A percentile compares a stretch with the other conserved stretches of the same genome.
Conservation (phyloP, 1,140 invertebrate species). For the Bombus vancouverensis region DNA sequence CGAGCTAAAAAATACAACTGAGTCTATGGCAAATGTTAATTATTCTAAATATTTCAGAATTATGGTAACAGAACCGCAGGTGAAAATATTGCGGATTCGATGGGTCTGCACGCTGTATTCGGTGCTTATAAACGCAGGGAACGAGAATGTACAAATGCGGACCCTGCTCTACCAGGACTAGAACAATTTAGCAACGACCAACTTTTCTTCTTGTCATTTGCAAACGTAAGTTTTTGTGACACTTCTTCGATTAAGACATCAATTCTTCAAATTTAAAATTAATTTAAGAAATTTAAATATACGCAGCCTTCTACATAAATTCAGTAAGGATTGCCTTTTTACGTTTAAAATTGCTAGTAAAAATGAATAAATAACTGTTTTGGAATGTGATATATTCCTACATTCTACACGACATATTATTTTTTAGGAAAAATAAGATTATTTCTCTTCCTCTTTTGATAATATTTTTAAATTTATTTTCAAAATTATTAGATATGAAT, state of each 20-base stretch:
- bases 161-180: conserved; percentile 41
- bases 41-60: conserved; percentile 36
- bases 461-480: too few species aligned
- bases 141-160: conserved; percentile 29
- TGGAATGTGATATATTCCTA: too few species aligned
- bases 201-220: conserved; percentile 55
- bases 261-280: background rate
- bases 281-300: background rate
- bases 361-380: too few species aligned
- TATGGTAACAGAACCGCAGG: conserved; percentile 51
- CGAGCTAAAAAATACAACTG: too few species aligned
- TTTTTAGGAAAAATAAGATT: too few species aligned
- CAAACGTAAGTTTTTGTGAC: conserved; percentile 25
- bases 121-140: conserved; percentile 52
- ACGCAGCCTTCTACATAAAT: too few species aligned
- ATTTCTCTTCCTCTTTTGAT: background rate
- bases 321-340: too few species aligned
- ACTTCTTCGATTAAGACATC: background rate
- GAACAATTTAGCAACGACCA: conserved; percentile 47
- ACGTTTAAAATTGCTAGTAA: too few species aligned
- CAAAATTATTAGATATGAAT: too few species aligned
- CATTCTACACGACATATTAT: too few species aligned
- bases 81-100: conserved; percentile 61
- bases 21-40: too few species aligned
- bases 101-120: conserved; percentile 50